Base-by-base conservation (phyloP, 2,888 invertebrate species). In the Polyommatus icarus region DNA sequence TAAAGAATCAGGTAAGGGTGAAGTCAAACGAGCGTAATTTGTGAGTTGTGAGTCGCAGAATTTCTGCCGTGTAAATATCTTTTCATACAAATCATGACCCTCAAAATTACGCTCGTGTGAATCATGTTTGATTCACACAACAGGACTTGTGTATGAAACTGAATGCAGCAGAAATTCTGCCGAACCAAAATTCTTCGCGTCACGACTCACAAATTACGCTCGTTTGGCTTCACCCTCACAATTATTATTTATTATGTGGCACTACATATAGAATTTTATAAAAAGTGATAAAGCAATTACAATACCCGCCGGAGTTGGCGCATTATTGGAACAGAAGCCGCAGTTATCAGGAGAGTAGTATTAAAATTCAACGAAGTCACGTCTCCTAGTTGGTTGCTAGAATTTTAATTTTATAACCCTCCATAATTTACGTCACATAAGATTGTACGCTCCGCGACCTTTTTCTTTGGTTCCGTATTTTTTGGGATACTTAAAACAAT, bases 381-480 rank as follows among this genome's bases (percentile, higher is more conserved):
- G 87, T 83, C 83, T 78, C 59, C 79, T 80, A 82, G 81, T 82
- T 80, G 80, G 80, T 81, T 81, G 84, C 81, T 84, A 85, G 84
- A 87, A 89, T 89, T 88, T 87, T 85, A 87, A 88, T 88, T 89
- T 90, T 89, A 90, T 87, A 86, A 84, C 87, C 78, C 79, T 79
- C 79, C 79, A 81, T 82, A 84, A 85, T 84, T 84, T 84, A 84
- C 82, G 82, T 80, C 78, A 79, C 77, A 78, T 77, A 80, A 82
- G 80, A 78, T 80, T 80, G 8, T 54, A 75, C 73, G 73, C 46
- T 50, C 10, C 20, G 20, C 75, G 54, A 50, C 24, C 54, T 32
- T 15, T 50, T 15, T 15, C 20, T 73, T 32, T 15, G 54, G 54
- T 36, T 72, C 29, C 29, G 29, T 18, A 67, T 29, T 67, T 67